Base-by-base conservation (phyloP, 2,888 invertebrate species). In the Omphaloscelis lunosa region DNA sequence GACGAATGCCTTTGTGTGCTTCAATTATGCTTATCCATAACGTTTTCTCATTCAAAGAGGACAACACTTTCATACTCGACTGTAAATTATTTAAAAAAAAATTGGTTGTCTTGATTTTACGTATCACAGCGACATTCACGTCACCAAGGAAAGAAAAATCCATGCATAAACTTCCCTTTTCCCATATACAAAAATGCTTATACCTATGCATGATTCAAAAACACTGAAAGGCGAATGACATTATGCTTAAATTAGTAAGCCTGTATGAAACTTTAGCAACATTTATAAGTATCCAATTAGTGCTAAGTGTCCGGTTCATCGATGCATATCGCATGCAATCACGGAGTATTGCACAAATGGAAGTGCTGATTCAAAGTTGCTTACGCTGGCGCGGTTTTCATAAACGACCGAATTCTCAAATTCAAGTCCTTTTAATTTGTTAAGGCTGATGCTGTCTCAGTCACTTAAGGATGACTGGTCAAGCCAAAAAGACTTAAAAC, bases 1-100 rank as follows among this genome's bases (percentile, higher is more conserved):
- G 66, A 72, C 34, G 69, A 75, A 73, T 73, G 70, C 62, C 77
- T 83, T 82, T 72, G 34, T 77, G 77, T 80, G 84, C 83, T 83
- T 85, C 20, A 59, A 63, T 72, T 70, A 67, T 74, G 80, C 88
- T 81, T 79, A 34, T 45, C 29, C 29, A 63, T 63, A 65, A 53
- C 66, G 29, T 56, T 75, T 58, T 62, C 7, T 69, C 23, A 82
- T 58, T 62, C n/a, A 48, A 58, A n/a, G 2, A 48, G 7, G 6
- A 56, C 62, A 61, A 79, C 23, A 41, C n/a, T n/a, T 23, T 15
- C 48, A n/a, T 58, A 48, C 7, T n/a, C 0, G 15, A 34, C 12
- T 34, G 34, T n/a, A n/a, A n/a, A n/a, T n/a, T 15, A 27, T 63
- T 56, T 27, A 20, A 48, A 20, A 15, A 48, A 34, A 12, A 23